Base-by-base conservation (phyloP, 2,888 invertebrate genomes). In the Syrphus vitripennis region DNA sequence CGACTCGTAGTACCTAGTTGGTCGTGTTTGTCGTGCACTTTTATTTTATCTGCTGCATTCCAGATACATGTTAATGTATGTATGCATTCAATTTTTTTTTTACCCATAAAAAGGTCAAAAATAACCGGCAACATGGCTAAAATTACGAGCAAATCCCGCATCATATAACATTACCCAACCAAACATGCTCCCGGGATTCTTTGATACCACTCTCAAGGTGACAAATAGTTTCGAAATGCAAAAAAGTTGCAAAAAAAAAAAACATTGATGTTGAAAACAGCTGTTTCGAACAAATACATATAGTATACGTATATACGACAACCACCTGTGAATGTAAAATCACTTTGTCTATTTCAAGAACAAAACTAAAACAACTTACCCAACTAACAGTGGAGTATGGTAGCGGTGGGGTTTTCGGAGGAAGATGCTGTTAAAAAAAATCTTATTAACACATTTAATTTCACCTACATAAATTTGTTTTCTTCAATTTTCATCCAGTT, bases 371-470 rank as follows among this genome's bases (percentile, higher is more conserved):
- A 24, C 14, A 50, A 16, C 42, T 16, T 42, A 19, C 12, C 7
- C 34, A 48, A 16, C 48, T 19, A 21, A 21, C 7, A 14, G 34
- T 34, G 12, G 16, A 10, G 34, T 9, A 9, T 1, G 3, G 9
- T 19, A 19, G 45, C 9, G 21, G 24, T 24, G 24, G 5, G 12
- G 6, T 14, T 42, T 31, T 34, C 14, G n/a, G 9, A 55, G 55
- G 55, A 59, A 67, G 82, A 86, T 70, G 70, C 63, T 59, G 59
- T 21, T 37, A 29, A 16, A 76, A 70, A 48, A 48, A 42, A 50
- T 63, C 86, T 86, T 82, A 86, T 86, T 86, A 86, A 86, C 86
- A 86, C 86, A 86, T 86, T 86, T 86, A 82, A 82, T 78, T 86
- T 86, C 86, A 82, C 82, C 86, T 82, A 86, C 70, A 86, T 86